Base-by-base conservation (phyloP, 1,140 invertebrate species). In the Ostrea edulis region DNA sequence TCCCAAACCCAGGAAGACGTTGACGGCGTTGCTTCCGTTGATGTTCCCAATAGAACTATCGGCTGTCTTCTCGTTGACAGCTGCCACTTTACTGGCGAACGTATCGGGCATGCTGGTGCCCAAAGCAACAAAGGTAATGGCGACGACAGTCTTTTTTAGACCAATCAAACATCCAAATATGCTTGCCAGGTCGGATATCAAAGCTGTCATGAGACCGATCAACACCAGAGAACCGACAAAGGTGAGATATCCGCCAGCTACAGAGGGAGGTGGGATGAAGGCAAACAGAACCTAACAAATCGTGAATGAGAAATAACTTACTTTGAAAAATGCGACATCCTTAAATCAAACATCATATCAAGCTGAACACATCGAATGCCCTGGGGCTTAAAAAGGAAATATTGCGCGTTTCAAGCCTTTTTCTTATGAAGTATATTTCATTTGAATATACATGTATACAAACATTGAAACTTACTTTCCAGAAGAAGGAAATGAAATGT, bases 81-180 rank as follows among this genome's bases (percentile, higher is more conserved):
- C 95, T 4, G 95, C 95, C 35, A 93, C 92, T 89, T 93, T 94
- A 52, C 95, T 95, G 14, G 95, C 95, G 93, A 97, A 96, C 3
- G 96, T 95, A 93, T 97, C 97, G 0, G 97, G 97, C 84, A 97
- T 95, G 71, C 96, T 97, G 7, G 97, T 97, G 55, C 97, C 97
- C 84, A 97, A 90, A 11, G 97, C 97, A n/a, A 97, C 97, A 87
- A 97, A 96, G 7, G 96, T 97, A 77, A 97, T 96, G 22, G 96
- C 96, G 91, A 93, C 93, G 90, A 85, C 94, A n/a, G 95, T 94
- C 87, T 96, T 95, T 68, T 96, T 92, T 0, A 97, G 93, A 11
- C 95, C 95, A 20, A 96, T 95, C 7, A 97, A 91, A 92, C 96
- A 97, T n/a, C 96, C 96, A 93, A 97, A 97, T 86, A 96, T 96